Percentiles rank a stretch among this genome's conserved stretches.
phyloP scores from a whole-genome alignment of 2,888 invertebrate species.

The Xestobium rufovillosum region DNA sequence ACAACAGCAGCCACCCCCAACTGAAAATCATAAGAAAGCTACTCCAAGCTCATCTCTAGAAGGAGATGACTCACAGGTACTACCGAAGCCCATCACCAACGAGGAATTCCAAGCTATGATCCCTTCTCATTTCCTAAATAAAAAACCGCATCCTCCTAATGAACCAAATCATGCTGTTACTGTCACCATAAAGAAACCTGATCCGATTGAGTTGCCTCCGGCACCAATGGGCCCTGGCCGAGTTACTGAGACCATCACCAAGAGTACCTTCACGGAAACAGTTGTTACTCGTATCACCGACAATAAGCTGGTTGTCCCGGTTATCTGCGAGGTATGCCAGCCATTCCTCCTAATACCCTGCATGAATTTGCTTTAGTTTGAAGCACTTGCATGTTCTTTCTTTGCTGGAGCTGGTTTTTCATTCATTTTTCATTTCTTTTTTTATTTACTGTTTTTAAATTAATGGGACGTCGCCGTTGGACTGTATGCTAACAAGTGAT shows the following conservation, averaged over 20 bases:
- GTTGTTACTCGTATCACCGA: conserved; percentile 91
- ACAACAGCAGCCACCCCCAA: conserved; percentile 35
- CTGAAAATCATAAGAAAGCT: conserved; percentile 41
- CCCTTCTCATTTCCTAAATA: conserved; percentile 76
- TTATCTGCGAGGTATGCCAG: conserved; percentile 79
- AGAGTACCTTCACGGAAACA: conserved; percentile 92
- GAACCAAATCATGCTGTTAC: conserved; percentile 56
- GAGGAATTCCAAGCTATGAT: conserved; percentile 95
- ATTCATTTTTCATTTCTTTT: conserved; percentile 1
- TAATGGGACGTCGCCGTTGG: too few species aligned
- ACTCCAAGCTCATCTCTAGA: conserved; percentile 49
- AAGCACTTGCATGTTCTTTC: conserved; percentile 13
- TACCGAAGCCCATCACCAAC: conserved; percentile 79
- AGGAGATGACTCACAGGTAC: conserved; percentile 46
- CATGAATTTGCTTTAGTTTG: conserved; percentile 6
- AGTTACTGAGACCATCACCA: conserved; percentile 92
- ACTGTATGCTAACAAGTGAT: too few species aligned
- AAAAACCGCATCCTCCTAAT: conserved; percentile 34
- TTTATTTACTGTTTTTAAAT: too few species aligned
- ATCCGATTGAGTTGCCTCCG: conserved; percentile 67
- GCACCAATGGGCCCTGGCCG: conserved; percentile 76
- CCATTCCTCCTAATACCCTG: conserved; percentile 20
- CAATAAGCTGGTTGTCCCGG: conserved; percentile 77
- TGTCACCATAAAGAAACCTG: conserved; percentile 75
- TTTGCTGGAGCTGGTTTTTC: conserved; percentile 3